Conservation (phyloP, 2,888 invertebrate species). For the Bembecia ichneumoniformis region DNA sequence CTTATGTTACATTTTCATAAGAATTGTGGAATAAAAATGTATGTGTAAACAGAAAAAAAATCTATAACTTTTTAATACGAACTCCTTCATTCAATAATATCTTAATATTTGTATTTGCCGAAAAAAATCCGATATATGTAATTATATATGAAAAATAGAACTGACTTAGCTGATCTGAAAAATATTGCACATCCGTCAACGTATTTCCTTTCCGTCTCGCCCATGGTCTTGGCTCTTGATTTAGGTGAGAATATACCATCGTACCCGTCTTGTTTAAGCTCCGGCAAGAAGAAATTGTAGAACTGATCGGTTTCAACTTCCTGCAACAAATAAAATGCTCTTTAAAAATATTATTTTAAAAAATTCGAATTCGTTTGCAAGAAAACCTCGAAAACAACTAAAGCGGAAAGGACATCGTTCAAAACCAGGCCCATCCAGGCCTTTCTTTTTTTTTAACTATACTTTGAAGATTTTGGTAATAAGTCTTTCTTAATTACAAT, state of each 20-base stretch:
- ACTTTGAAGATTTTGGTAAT: no score
- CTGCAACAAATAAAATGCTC: constrained; percentile 52
- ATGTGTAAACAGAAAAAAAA: no score
- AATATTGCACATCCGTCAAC: constrained; percentile 99
- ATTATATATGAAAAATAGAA: constrained; percentile 2
- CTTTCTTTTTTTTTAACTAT: no score
- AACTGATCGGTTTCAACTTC: constrained; percentile 99
- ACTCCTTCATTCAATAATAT: no score
- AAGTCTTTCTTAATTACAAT: no score
- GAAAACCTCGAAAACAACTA: constrained; percentile 6
- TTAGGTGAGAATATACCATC: constrained; percentile 98
- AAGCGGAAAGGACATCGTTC: no score
- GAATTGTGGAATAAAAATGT: no score
- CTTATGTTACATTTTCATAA: neutral
- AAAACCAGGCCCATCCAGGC: no score
- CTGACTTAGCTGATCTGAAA: constrained; percentile 92
- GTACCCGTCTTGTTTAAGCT: constrained; percentile 91
- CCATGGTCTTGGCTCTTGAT: constrained; percentile 98
- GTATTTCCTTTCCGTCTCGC: constrained; percentile 94
- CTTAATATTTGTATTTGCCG: no score
- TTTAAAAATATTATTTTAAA: constrained; percentile 16
- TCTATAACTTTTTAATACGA: no score
- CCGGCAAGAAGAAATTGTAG: constrained; percentile 95
- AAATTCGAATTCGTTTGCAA: no score
- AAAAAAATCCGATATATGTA: no score